These are phyloP conservation scores for Astur gentilis DNA, from an alignment of 2,113 vertebrate species.

Conservation along the genomic window DNA sequence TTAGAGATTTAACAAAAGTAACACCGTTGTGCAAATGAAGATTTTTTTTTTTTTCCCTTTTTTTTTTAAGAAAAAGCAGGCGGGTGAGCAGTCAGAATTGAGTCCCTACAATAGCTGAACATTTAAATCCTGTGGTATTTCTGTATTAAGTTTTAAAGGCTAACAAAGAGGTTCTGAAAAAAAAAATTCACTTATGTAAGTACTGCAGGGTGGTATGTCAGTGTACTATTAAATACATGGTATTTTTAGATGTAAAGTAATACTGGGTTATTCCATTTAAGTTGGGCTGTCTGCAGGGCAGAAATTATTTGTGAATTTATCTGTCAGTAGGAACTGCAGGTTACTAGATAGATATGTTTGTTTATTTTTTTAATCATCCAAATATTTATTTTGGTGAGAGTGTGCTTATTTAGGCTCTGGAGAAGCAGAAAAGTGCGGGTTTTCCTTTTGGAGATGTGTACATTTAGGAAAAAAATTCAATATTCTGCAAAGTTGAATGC, in stretches of 20 bases:
- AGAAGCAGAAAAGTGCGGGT: constrained; percentile 31
- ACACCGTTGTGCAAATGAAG: neutral
- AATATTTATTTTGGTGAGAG: constrained; percentile 36
- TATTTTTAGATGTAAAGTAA: neutral
- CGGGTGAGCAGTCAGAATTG: neutral
- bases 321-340: constrained; percentile 28
- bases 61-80: neutral
- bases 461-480: constrained; percentile 61
- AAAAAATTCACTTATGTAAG: neutral
- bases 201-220: neutral
- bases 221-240: neutral
- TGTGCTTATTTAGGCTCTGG: constrained; percentile 13
- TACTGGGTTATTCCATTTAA: neutral
- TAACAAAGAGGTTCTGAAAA: neutral
- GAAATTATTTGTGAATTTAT: constrained; percentile 25
- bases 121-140: neutral
- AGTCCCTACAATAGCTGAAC: neutral
- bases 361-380: constrained; percentile 26
- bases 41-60: neutral
- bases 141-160: neutral
- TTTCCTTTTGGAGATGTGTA: constrained; percentile 53
- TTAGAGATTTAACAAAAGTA: neutral
- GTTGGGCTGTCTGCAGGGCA: neutral
- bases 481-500: constrained; percentile 74
- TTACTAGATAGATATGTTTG: neutral